Conservation (phyloP, 92 coral and sea anemone genomes). For the Zoanthus sociatus region DNA sequence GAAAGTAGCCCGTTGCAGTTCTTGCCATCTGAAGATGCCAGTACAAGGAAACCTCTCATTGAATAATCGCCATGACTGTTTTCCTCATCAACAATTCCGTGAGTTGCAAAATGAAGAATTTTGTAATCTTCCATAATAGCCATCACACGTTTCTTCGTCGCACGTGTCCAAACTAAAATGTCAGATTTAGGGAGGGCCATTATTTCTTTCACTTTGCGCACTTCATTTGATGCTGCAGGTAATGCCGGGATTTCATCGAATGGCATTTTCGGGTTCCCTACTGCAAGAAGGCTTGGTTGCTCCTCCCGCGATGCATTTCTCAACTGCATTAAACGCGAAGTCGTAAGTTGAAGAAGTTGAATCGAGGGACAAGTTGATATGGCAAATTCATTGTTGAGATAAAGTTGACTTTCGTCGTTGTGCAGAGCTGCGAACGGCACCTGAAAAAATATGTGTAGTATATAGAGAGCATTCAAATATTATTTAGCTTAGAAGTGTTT, state of each 20-base stretch:
- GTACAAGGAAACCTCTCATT: constrained; percentile 66
- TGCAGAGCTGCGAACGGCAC: constrained; percentile 73
- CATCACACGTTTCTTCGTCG: constrained; percentile 60
- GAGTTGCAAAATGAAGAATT: constrained; percentile 71
- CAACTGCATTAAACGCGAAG: constrained; percentile 8
- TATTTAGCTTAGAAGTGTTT: background rate
- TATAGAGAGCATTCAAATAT: background rate
- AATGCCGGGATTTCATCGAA: constrained; percentile 52
- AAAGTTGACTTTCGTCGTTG: constrained; percentile 31
- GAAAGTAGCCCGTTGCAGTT: constrained; percentile 66
- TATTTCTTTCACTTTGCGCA: constrained; percentile 63
- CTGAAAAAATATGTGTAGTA: background rate
- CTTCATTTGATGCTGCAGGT: constrained; percentile 63
- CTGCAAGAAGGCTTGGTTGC: constrained; percentile 62
- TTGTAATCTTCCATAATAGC: constrained; percentile 53
- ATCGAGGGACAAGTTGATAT: constrained; percentile 71
- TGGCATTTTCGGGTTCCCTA: constrained; percentile 77
- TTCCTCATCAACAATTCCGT: constrained; percentile 59
- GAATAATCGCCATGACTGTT: constrained; percentile 69
- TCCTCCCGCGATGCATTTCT: constrained; percentile 13
- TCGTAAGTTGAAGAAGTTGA: constrained; percentile 59
- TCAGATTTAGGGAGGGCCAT: constrained; percentile 48
- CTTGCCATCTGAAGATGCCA: constrained; percentile 53
- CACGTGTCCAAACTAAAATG: constrained; percentile 48
- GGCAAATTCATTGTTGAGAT: constrained; percentile 54